Evolutionary conservation across 2,888 invertebrate genomes (phyloP).

Genomic region (Mythimna vitellina): DNA sequence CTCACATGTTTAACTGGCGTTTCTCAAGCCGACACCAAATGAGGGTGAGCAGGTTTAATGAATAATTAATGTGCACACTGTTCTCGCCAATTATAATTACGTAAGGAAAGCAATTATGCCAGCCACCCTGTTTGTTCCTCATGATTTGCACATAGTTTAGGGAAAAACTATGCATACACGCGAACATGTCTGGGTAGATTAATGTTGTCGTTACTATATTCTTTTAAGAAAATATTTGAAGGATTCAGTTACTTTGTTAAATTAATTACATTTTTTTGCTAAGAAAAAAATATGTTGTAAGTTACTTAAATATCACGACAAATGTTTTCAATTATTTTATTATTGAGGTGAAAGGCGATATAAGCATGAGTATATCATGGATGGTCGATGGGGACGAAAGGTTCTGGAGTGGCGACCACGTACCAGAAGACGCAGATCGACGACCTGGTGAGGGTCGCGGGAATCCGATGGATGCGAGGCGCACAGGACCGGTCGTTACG

Average conservation of each 20-base stretch:
- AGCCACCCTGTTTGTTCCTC: conserved; percentile 61
- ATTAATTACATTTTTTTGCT: neutral
- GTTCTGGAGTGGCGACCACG: too few species aligned
- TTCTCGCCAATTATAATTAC: conserved; percentile 88
- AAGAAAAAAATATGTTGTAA: neutral
- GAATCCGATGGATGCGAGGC: too few species aligned
- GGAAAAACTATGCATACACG: conserved; percentile 63
- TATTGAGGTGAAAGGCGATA: too few species aligned
- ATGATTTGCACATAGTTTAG: conserved; percentile 66
- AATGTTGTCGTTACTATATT: conserved; percentile 7
- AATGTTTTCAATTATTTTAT: neutral
- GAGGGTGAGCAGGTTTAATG: conserved; percentile 84
- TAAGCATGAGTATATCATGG: too few species aligned
- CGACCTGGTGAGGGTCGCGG: too few species aligned
- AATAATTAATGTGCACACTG: conserved; percentile 88
- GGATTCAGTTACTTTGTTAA: neutral
- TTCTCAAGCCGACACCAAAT: conserved; percentile 85
- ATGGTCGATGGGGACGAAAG: too few species aligned
- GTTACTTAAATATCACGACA: neutral
- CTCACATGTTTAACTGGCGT: conserved; percentile 83
- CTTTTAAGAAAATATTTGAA: neutral
- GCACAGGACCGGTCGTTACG: too few species aligned
- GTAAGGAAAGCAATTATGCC: conserved; percentile 86
- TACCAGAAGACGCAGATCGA: too few species aligned
- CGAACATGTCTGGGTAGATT: conserved; percentile 45